These are phyloP conservation scores for Paraplagusia blochii DNA, from an alignment of 2,113 vertebrate species.

Conservation along the genomic window DNA sequence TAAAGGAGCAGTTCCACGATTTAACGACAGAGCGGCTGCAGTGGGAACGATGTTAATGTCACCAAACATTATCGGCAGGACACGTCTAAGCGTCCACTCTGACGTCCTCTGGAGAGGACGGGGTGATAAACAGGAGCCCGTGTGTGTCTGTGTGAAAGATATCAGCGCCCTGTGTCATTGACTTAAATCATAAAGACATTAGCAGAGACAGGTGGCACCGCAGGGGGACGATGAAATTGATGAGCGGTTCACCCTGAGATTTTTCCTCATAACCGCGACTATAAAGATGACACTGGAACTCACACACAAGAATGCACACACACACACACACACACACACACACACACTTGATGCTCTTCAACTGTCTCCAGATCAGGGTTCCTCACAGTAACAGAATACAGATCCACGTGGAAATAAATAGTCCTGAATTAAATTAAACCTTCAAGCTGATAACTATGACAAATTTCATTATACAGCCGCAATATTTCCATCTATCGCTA, in stretches of 20 bases:
- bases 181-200: constrained; percentile 30
- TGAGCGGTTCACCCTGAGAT: constrained; percentile 23
- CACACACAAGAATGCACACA: background rate
- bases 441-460: no score
- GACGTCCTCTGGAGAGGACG: constrained; percentile 1
- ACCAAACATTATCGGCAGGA: background rate
- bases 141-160: constrained; percentile 18
- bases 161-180: constrained; percentile 22
- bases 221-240: constrained; percentile 18
- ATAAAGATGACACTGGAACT: constrained; percentile 21
- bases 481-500: no score
- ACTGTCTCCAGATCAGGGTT: no score
- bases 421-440: no score
- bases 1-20: constrained; percentile 20
- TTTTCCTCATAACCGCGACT: constrained; percentile 8
- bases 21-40: constrained; percentile 7
- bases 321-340: background rate
- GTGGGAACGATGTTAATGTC: no score
- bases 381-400: no score
- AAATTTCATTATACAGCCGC: no score
- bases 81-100: background rate
- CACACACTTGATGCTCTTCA: background rate
- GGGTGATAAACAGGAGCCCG: constrained; percentile 20
- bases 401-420: no score
- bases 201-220: constrained; percentile 17